Evolutionary conservation across 2,888 invertebrate genomes (phyloP), one percentile per base, ranked within the genome.

Genomic region (Aphelenchoides bicaudatus): DNA sequence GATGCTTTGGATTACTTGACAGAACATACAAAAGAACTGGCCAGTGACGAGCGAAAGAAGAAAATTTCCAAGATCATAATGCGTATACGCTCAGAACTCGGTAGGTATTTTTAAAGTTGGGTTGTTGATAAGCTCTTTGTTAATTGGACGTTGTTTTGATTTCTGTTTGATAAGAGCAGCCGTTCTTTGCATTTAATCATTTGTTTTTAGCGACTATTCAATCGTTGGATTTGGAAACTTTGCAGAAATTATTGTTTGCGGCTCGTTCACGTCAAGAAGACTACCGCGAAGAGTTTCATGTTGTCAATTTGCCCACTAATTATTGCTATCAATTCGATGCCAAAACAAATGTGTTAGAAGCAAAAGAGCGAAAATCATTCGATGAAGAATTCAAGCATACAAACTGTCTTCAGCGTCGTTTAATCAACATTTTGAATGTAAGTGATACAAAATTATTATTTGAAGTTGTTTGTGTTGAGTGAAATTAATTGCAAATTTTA

Each of bases 1-100:
- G 66, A 63, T n/a, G 34, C 65, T n/a, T 29, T 63, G 25, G 30
- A 61, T 10, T 66, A 62, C 28, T 51, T 63, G 5, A 55, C 60
- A 8, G 60, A 61, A 13, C 51, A 55, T 25, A 28, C 54, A 25
- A 54, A 56, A 16, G 28, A 51, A 27, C 39, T 67, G 38, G 59
- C 51, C 19, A 10, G n/a, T 21, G 39, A 19, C 19, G 21, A 38
- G 50, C 55, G 52, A 10, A 37, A 43, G 39, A 2, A 31, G 54
- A 56, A 59, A 47, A 30, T 51, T 39, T 34, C 37, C 13, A 51
- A 51, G 21, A 16, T 51, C 2, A 51, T 51, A 19, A 38, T 23
- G 16, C 37, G 25, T 19, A n/a, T 51, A 23, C 37, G 52, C 16
- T 31, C n/a, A 25, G 39, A 23, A n/a, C 13, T 16, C 31, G 39